These are phyloP conservation scores for Microctenopoma steveboyesi DNA, from an alignment of 2,797 vertebrate species.

Conservation along the genomic window DNA sequence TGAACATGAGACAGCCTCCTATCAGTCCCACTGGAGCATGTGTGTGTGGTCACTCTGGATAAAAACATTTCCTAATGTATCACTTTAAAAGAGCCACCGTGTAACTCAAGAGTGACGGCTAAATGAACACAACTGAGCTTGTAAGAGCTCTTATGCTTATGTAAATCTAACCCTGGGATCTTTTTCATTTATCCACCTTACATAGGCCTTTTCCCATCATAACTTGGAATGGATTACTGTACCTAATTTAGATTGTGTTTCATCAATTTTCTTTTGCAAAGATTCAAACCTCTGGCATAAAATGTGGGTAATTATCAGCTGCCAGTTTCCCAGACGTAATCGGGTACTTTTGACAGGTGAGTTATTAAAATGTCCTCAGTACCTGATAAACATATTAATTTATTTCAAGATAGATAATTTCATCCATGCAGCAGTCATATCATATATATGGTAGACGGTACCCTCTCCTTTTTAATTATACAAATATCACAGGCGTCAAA, in stretches of 20 bases:
- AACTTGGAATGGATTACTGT: conserved; percentile 76
- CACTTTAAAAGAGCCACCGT: conserved; percentile 64
- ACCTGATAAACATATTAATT: conserved; percentile 87
- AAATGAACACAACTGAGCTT: conserved; percentile 78
- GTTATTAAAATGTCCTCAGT: conserved; percentile 84
- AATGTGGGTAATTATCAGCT: conserved; percentile 82
- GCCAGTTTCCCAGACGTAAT: conserved; percentile 80
- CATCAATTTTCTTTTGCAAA: conserved; percentile 74
- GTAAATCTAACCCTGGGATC: conserved; percentile 78
- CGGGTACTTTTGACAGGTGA: conserved; percentile 82
- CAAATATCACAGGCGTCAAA: conserved; percentile 79
- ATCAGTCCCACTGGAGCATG: conserved; percentile 33
- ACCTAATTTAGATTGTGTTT: conserved; percentile 81
- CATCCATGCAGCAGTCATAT: conserved; percentile 79
- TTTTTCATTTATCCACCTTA: conserved; percentile 74
- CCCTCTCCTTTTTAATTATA: conserved; percentile 82
- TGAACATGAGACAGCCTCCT: conserved; percentile 64
- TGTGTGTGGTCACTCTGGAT: conserved; percentile 39
- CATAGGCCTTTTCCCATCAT: conserved; percentile 77
- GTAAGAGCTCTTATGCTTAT: conserved; percentile 76
- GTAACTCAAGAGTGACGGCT: conserved; percentile 81
- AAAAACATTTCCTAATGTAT: conserved; percentile 73
- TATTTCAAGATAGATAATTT: conserved; percentile 83
- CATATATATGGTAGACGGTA: conserved; percentile 72
- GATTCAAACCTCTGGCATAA: conserved; percentile 67